Evolutionary conservation across 37 sponge, comb jelly and placozoan genomes (phyloP), one percentile per base, ranked within the genome.

Genomic region (Spongilla lacustris): DNA sequence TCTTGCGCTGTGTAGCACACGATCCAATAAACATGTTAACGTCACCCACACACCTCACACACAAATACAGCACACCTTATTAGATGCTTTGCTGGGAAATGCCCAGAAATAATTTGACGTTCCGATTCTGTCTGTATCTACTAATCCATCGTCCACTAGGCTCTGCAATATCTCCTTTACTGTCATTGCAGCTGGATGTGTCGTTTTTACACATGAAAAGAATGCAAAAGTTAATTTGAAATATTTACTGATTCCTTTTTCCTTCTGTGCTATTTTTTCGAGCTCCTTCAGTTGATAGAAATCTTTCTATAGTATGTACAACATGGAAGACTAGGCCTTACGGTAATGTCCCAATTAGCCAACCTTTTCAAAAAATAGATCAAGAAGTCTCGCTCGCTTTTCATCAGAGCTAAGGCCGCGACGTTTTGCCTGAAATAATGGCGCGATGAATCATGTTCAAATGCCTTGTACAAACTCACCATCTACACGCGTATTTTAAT

Each of bases 81-180:
- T 94, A 80, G 74, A 37, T 28, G 85, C 91, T 49, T 98, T 95
- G 77, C 97, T 97, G 5, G 94, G 95, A 66, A 98, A 95, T 25
- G 97, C 81, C 99, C 99, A 98, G 80, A 96, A 98, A 76, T 98
- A 98, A 75, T 93, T 98, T 0, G 99, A 98, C 17, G 95, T 98
- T 30, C 99, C 99, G 69, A 98, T 93, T 71, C 93, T 90, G 19
- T 98, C 98, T 30, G 89, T 76, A 66, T 96, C 92, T 70, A 98
- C 95, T 83, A 98, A 25, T 25, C 67, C 86, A 85, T 98, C 99
- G 81, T 98, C 99, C 34, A 98, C 96, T 36, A 98, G 83, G 38
- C 94, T 90, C 77, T 98, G 99, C 36, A 98, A 50, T 26, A 98
- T 85, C 11, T 98, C 99, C 86, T 96, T 98, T 36, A 98, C 97